Conservation (phyloP, 2,888 invertebrate species). For the Sarcophaga subvicina region DNA sequence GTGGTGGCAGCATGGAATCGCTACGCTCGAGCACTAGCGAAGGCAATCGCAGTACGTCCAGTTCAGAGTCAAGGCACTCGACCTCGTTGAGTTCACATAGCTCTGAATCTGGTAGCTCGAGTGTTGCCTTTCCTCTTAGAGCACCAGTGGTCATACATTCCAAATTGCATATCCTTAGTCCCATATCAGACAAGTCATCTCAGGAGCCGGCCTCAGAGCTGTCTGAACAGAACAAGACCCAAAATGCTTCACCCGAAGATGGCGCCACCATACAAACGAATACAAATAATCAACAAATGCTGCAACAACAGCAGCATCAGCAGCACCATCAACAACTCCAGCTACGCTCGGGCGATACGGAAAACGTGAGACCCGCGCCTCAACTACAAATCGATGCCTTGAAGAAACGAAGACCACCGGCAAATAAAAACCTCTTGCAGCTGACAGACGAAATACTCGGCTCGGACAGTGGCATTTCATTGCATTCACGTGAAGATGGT, state of each 20-base stretch:
- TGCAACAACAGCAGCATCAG: constrained; percentile 68
- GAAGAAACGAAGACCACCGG: constrained; percentile 84
- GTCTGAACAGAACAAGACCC: constrained; percentile 87
- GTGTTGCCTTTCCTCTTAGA: constrained; percentile 85
- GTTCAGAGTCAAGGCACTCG: constrained; percentile 92
- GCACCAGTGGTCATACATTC: constrained; percentile 88
- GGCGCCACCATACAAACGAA: constrained; percentile 43
- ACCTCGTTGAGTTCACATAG: constrained; percentile 93
- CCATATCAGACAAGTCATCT: constrained; percentile 94
- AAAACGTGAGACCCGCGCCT: constrained; percentile 57
- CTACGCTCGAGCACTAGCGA: constrained; percentile 93
- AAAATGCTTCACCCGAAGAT: constrained; percentile 87
- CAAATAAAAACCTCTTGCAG: constrained; percentile 87
- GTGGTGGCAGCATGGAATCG: constrained; percentile 94
- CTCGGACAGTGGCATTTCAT: constrained; percentile 93
- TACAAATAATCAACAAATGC: constrained; percentile 64
- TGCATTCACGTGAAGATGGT: constrained; percentile 91
- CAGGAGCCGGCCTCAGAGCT: constrained; percentile 93
- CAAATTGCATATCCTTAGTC: constrained; percentile 92
- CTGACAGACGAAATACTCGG: constrained; percentile 89
- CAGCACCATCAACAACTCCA: constrained; percentile 79
- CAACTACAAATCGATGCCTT: constrained; percentile 71
- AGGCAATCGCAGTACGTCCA: constrained; percentile 92
- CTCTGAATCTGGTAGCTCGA: constrained; percentile 86
- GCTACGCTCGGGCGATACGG: constrained; percentile 65